Percentiles rank a stretch among this genome's conserved stretches.
phyloP scores from a whole-genome alignment of 2,797 vertebrate genomes.

The Rhynchotus rufescens region DNA sequence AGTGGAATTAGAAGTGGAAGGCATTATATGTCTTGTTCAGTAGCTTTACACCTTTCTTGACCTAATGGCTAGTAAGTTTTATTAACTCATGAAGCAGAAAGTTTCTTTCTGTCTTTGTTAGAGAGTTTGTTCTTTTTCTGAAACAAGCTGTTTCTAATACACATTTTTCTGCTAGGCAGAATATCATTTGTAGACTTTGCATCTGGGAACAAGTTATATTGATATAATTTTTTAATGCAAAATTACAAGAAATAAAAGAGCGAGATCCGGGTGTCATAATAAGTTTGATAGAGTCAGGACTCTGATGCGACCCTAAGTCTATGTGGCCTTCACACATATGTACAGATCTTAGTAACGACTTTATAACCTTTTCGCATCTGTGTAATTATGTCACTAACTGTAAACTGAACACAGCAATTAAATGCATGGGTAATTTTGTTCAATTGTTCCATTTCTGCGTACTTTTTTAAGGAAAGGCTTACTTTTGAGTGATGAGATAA shows the following conservation, averaged over 20 bases:
- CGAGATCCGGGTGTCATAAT: background rate
- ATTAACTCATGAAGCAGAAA: background rate
- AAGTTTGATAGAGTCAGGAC: background rate
- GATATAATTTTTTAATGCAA: background rate
- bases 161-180: background rate
- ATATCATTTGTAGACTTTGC: background rate
- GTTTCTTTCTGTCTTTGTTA: background rate
- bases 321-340: rapidly evolving
- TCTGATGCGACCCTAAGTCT: background rate
- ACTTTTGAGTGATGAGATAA: slow-evolving; percentile 36
- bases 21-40: background rate
- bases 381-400: background rate
- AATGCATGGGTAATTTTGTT: background rate
- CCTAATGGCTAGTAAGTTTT: background rate
- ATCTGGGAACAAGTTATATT: background rate
- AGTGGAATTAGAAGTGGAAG: background rate
- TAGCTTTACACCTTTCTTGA: background rate
- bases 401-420: background rate
- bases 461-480: background rate
- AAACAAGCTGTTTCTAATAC: background rate
- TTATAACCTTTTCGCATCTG: background rate
- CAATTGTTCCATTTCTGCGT: background rate
- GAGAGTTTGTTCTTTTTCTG: background rate
- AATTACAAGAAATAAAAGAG: background rate
- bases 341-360: background rate